Conservation (phyloP, 2,888 invertebrate species). For the Synergus itoensis region DNA sequence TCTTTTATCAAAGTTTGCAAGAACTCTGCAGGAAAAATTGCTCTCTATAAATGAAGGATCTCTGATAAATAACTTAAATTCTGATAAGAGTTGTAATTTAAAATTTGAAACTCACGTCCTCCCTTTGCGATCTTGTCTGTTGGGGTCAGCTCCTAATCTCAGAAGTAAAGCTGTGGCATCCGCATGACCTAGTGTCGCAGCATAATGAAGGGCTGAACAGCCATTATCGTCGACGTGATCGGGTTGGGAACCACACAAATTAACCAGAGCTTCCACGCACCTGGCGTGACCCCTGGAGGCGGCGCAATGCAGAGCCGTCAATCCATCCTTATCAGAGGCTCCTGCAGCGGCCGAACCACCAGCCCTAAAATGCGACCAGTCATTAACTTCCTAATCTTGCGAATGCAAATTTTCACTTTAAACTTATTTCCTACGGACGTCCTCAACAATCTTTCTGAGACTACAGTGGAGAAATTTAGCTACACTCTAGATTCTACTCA, state of each 20-base stretch:
- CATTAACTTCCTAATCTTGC: slow-evolving; percentile 37
- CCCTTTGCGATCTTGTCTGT: slow-evolving; percentile 95
- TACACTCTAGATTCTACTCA: slow-evolving; percentile 2
- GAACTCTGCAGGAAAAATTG: too few species aligned
- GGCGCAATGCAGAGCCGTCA: slow-evolving; percentile 97
- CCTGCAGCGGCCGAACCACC: slow-evolving; percentile 80
- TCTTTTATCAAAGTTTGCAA: too few species aligned
- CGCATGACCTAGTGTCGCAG: slow-evolving; percentile 96
- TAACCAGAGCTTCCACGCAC: slow-evolving; percentile 92
- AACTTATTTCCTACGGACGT: slow-evolving; percentile 28
- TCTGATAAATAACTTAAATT: too few species aligned
- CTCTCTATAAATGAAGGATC: too few species aligned
- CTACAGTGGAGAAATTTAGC: neutral
- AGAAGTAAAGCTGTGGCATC: slow-evolving; percentile 94
- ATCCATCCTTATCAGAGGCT: slow-evolving; percentile 89
- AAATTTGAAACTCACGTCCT: slow-evolving; percentile 82
- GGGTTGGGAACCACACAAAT: slow-evolving; percentile 92
- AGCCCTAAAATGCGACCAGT: slow-evolving; percentile 62
- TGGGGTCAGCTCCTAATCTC: slow-evolving; percentile 93
- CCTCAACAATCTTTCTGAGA: neutral
- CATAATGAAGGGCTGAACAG: slow-evolving; percentile 97
- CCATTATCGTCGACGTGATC: slow-evolving; percentile 95
- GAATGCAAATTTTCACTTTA: slow-evolving; percentile 32
- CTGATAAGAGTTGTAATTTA: neutral
- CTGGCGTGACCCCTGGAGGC: slow-evolving; percentile 97